Conservation (phyloP, 2,113 vertebrate genomes). For the Dipodomys merriami region DNA sequence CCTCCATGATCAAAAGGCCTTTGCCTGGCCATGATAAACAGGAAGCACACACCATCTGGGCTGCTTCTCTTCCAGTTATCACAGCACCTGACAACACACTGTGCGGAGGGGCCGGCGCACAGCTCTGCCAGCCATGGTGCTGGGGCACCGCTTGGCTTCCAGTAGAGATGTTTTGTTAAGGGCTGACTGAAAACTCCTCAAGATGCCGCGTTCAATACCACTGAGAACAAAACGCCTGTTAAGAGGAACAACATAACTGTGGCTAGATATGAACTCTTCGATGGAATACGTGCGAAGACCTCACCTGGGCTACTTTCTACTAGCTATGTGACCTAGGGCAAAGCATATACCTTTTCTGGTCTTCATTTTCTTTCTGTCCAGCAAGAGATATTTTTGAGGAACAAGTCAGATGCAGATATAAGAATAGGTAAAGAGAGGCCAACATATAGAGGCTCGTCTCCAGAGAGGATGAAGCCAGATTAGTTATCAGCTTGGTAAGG, state of each 20-base stretch:
- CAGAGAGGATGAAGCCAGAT: accelerated
- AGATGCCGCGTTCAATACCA: neutral
- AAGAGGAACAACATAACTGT: neutral
- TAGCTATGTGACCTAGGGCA: neutral
- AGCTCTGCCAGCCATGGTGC: neutral
- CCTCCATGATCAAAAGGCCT: conserved; percentile 15
- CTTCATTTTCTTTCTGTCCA: neutral
- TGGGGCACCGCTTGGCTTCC: neutral
- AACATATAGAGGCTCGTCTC: accelerated
- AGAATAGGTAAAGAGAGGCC: accelerated
- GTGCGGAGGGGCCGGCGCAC: accelerated
- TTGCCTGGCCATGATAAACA: conserved; percentile 12
- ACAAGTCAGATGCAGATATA: neutral
- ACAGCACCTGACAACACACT: neutral
- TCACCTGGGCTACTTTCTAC: accelerated
- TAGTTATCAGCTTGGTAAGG: accelerated
- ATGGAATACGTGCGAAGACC: too few species aligned
- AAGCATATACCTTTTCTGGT: accelerated
- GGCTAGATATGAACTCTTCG: neutral
- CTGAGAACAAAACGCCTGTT: neutral
- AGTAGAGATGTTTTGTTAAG: neutral
- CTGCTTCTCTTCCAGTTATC: accelerated
- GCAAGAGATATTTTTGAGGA: neutral
- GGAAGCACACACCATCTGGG: conserved; percentile 31
- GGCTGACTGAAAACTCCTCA: neutral